phyloP scores from a whole-genome alignment of 2,888 invertebrate genomes.

The Ophion ventricosus region DNA sequence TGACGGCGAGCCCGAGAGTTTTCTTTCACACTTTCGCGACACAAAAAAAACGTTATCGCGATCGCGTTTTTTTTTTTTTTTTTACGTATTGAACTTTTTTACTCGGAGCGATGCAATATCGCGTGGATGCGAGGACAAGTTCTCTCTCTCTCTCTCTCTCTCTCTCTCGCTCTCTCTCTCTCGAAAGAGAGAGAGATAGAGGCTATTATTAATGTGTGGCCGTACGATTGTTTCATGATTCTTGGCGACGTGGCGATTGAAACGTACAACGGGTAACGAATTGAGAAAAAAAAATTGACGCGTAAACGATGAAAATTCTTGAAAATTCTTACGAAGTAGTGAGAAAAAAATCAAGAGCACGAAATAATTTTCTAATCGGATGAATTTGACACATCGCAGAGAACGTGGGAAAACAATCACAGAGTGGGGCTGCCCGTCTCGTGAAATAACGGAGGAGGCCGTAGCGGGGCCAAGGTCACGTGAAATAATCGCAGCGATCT shows the following conservation, averaged over 20 bases:
- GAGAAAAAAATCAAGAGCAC: slow-evolving; percentile 14
- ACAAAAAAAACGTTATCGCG: not conserved
- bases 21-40: not conserved
- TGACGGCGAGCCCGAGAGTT: not conserved
- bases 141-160: too few relatives aligned
- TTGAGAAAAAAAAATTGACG: not conserved
- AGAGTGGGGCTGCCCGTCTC: slow-evolving; percentile 43
- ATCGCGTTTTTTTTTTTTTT: not conserved
- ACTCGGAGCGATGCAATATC: slow-evolving; percentile 23
- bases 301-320: not conserved
- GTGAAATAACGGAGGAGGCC: slow-evolving; percentile 54
- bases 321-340: not conserved
- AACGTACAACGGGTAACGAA: not conserved
- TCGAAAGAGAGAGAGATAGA: not conserved
- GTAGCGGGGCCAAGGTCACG: slow-evolving; percentile 73
- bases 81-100: slow-evolving; percentile 8
- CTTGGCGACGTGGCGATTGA: not conserved
- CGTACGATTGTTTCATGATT: slow-evolving; percentile 18
- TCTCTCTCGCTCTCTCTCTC: too few relatives aligned
- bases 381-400: slow-evolving; percentile 75
- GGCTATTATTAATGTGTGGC: slow-evolving; percentile 29
- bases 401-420: slow-evolving; percentile 73
- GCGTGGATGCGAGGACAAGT: slow-evolving; percentile 5
- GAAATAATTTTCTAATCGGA: slow-evolving; percentile 61
- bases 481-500: slow-evolving; percentile 47